Evolutionary conservation across 2,888 invertebrate species (phyloP), one percentile per base, ranked within the genome.

Genomic region (Piscicola geometra): DNA sequence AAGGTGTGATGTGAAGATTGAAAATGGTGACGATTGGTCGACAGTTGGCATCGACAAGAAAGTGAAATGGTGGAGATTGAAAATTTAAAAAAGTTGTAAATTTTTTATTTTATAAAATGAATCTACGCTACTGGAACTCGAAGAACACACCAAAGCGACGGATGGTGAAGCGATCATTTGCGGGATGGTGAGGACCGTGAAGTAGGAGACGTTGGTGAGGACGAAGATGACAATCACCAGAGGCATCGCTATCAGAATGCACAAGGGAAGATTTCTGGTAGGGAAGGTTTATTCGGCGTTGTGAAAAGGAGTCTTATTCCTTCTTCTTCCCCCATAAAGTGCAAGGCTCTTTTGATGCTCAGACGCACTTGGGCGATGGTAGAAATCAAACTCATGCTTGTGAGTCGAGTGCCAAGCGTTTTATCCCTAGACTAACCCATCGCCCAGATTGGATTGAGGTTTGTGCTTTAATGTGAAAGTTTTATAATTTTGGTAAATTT

Each of bases 161-260:
- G 93, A 93, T 0, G 89, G 89, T 0, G 91, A 90, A 3, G 87
- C 87, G 21, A 90, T 87, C 88, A 94, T 90, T 83, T 93, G 92
- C 0, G 88, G 86, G 74, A 89, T 88, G 1, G 89, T 90, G 80
- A 93, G 86, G 3, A 91, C 92, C 0, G 92, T 89, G 90, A 93
- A 90, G 85, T 93, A 93, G n/a, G 93, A 90, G 28, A 93, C 88
- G 82, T 93, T 93, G 90, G 92, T 92, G 81, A 90, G 89, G 32
- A 93, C 90, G 83, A 93, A 93, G 15, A 92, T 88, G 0, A 89
- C 85, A 0, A 92, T 93, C 36, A 93, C 92, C 9, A 92, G 86
- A 0, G 93, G 93, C 0, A 93, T 91, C 0, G 91, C 92, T 72
- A 93, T 91, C 12, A 90, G 87, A 80, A 93, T 92, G 80, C 92